phyloP scores from a whole-genome alignment of 2,113 vertebrate genomes.

The Himantopus leucocephalus region DNA sequence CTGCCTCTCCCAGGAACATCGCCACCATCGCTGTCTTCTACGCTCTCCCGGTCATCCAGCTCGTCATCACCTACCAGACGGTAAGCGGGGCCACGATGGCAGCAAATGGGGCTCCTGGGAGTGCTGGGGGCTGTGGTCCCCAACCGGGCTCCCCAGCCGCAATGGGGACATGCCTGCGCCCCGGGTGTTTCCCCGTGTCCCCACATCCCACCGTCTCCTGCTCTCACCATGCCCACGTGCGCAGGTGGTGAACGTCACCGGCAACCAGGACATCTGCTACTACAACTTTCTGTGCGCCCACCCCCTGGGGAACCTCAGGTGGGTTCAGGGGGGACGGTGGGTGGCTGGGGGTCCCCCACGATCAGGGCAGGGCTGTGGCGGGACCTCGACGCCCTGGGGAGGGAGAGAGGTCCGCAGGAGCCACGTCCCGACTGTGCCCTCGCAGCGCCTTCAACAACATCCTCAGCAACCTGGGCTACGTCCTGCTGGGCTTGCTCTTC shows the following conservation, averaged over 20 bases:
- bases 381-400: rapidly evolving
- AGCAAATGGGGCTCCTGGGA: not conserved
- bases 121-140: not conserved
- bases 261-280: slow-evolving; percentile 98
- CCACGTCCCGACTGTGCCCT: rapidly evolving
- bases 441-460: slow-evolving; percentile 96
- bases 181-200: not conserved
- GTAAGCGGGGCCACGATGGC: slow-evolving; percentile 60
- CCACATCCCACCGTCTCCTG: rapidly evolving
- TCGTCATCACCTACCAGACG: slow-evolving; percentile 98
- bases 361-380: not conserved
- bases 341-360: not conserved
- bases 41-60: slow-evolving; percentile 91
- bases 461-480: slow-evolving; percentile 94
- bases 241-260: slow-evolving; percentile 94
- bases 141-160: rapidly evolving
- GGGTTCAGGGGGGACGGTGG: rapidly evolving
- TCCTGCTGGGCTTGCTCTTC: slow-evolving; percentile 94
- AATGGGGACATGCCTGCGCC: not conserved
- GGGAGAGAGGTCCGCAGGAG: rapidly evolving
- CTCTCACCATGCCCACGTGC: rapidly evolving
- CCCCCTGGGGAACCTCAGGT: slow-evolving; percentile 93
- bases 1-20: slow-evolving; percentile 84
- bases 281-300: slow-evolving; percentile 98
- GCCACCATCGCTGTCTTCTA: slow-evolving; percentile 96